Evolutionary conservation across 2,888 invertebrate genomes (phyloP).

Genomic region (Dryobota labecula): DNA sequence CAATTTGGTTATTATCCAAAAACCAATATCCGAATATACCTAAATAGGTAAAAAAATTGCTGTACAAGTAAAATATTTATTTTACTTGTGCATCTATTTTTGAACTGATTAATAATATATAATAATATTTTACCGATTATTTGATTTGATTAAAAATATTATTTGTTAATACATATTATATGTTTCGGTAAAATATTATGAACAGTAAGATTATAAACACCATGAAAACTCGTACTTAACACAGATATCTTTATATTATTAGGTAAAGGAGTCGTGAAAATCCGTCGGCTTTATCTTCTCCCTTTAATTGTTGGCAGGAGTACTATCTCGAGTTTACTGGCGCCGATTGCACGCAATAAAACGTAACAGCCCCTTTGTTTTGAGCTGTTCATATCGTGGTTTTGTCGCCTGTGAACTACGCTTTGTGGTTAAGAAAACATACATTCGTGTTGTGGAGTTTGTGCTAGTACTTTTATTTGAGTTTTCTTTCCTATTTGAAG

Average conservation of each 20-base stretch:
- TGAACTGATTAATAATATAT: too few species aligned
- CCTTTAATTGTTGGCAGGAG: conserved; percentile 86
- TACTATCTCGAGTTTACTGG: conserved; percentile 81
- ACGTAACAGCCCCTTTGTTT: conserved; percentile 84
- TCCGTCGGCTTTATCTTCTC: conserved; percentile 79
- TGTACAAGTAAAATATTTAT: too few species aligned
- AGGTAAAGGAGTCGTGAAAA: conserved; percentile 75
- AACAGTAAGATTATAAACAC: conserved; percentile 30
- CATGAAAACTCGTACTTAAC: conserved; percentile 37
- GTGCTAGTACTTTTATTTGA: conserved; percentile 38
- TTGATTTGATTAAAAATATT: too few species aligned
- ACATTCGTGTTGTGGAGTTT: conserved; percentile 33
- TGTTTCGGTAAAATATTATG: conserved; percentile 1
- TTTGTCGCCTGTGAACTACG: conserved; percentile 72
- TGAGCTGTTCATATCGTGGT: conserved; percentile 72
- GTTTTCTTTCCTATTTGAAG: not conserved
- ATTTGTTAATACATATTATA: too few species aligned
- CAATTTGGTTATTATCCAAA: too few species aligned
- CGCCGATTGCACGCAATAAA: conserved; percentile 83
- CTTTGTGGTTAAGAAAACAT: conserved; percentile 69
- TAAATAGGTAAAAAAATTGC: too few species aligned
- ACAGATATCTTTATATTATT: conserved; percentile 57
- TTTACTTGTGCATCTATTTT: too few species aligned
- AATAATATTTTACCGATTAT: too few species aligned
- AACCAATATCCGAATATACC: too few species aligned